Conservation (phyloP, 2,113 vertebrate genomes). For the Hemichromis elongatus region DNA sequence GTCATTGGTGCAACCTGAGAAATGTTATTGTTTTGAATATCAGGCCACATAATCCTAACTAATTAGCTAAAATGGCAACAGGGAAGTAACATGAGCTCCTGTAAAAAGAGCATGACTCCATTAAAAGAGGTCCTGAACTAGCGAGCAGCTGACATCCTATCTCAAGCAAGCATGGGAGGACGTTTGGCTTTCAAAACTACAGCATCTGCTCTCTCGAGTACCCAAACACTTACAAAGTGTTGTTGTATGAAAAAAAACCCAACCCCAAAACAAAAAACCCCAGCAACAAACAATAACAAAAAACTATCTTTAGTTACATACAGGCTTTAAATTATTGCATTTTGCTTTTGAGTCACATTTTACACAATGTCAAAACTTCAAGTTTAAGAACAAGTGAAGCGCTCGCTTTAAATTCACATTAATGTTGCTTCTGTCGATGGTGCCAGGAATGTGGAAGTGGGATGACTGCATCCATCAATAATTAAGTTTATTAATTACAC, state of each 20-base stretch:
- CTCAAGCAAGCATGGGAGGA: not conserved
- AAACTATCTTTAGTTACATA: not conserved
- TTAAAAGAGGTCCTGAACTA: not conserved
- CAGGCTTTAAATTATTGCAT: not conserved
- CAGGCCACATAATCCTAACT: not conserved
- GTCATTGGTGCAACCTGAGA: not conserved
- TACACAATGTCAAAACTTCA: not conserved
- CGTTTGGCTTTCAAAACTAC: not conserved
- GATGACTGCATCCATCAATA: not conserved
- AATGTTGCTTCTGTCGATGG: not conserved
- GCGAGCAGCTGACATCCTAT: not conserved
- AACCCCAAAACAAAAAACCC: rapidly evolving
- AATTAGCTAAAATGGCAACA: not conserved
- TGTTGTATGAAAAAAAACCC: not conserved
- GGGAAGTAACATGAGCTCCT: not conserved
- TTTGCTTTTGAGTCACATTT: not conserved
- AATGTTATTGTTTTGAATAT: not conserved
- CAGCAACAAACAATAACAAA: not conserved
- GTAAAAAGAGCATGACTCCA: not conserved
- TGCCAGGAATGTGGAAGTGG: not conserved
- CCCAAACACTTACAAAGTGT: not conserved
- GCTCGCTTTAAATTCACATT: not conserved
- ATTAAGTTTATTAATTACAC: not conserved
- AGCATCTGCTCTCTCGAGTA: not conserved
- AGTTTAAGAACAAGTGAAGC: not conserved